Evolutionary conservation across 2,797 vertebrate species (phyloP), one percentile per base, ranked within the genome.

Genomic region (Brachymystax lenok): DNA sequence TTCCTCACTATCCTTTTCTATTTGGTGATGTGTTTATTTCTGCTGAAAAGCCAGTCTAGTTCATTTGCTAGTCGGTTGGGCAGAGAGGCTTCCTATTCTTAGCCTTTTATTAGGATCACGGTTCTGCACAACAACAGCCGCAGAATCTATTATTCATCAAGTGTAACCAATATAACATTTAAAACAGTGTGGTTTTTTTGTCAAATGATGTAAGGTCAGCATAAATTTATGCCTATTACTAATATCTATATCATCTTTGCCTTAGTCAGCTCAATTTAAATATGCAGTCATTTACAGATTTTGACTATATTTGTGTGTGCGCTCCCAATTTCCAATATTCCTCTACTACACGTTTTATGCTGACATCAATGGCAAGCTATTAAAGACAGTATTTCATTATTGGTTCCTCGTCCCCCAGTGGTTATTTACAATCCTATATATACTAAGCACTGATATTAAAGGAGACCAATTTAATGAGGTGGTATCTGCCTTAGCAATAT

Each of bases 331-430:
- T 98, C 96, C 97, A 99, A 99, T 99, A 99, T 97, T 98, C 97
- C 95, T 96, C 96, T 93, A 95, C 93, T 96, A 96, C 96, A 96
- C 96, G 97, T 99, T 84, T 99, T 99, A 97, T 99, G 98, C 98
- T 99, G 98, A 99, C 98, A 98, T 99, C 97, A 98, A 98, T 99
- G 96, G 96, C 96, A 96, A 96, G 97, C 98, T 99, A 99, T 99
- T 99, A 99, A 99, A 98, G 96, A 97, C 97, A 98, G 96, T 98
- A 98, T 99, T 98, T 99, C 97, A 99, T 99, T 98, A 99, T 98
- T 98, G 97, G 96, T 97, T 98, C 97, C 96, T 97, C 96, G 96
- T 98, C 97, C 94, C 10, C 97, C 96, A 94, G 96, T 98, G 97
- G 97, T 99, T 98, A 99, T 99, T 99, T 98, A 99, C 97, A 98